These are phyloP conservation scores for Centropyge bicolor DNA, from an alignment of 2,797 vertebrate species.

Conservation along the genomic window DNA sequence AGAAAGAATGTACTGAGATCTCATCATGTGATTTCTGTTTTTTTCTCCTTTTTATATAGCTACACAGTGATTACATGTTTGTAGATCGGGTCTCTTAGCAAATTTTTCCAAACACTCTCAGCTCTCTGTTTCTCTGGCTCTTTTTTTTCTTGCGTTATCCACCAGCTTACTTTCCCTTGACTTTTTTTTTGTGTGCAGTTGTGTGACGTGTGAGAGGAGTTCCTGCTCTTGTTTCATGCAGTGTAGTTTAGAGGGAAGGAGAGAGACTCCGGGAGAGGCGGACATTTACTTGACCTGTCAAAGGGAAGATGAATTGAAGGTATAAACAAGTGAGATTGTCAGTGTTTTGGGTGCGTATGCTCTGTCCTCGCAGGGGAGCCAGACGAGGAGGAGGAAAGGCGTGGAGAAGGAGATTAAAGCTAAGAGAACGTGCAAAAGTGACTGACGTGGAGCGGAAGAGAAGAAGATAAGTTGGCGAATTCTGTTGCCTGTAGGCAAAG, in stretches of 20 bases:
- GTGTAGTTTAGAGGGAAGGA: conserved; percentile 58
- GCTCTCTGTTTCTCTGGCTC: conserved; percentile 45
- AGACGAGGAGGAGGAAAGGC: conserved; percentile 39
- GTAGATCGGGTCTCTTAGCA: conserved; percentile 67
- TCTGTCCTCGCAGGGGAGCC: conserved; percentile 56
- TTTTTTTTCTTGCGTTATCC: conserved; percentile 48
- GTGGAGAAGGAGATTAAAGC: conserved; percentile 33
- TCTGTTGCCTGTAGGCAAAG: conserved; percentile 51
- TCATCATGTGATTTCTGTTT: conserved; percentile 75
- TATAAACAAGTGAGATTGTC: conserved; percentile 66
- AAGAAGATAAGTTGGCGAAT: conserved; percentile 36
- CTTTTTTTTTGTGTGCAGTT: conserved; percentile 52
- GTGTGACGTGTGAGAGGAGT: conserved; percentile 79
- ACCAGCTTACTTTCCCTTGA: conserved; percentile 72
- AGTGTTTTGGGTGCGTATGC: conserved; percentile 49
- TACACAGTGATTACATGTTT: conserved; percentile 74
- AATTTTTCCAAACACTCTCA: conserved; percentile 74
- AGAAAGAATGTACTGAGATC: conserved; percentile 76
- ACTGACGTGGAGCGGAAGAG: conserved; percentile 9
- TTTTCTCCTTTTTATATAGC: conserved; percentile 59
- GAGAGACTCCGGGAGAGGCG: conserved; percentile 47
- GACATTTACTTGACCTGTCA: conserved; percentile 68
- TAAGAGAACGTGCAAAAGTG: conserved; percentile 50
- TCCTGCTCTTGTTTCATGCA: conserved; percentile 75
- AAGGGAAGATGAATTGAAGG: conserved; percentile 66